phyloP scores from a whole-genome alignment of 2,888 invertebrate species.

The Carterocephalus palaemon region DNA sequence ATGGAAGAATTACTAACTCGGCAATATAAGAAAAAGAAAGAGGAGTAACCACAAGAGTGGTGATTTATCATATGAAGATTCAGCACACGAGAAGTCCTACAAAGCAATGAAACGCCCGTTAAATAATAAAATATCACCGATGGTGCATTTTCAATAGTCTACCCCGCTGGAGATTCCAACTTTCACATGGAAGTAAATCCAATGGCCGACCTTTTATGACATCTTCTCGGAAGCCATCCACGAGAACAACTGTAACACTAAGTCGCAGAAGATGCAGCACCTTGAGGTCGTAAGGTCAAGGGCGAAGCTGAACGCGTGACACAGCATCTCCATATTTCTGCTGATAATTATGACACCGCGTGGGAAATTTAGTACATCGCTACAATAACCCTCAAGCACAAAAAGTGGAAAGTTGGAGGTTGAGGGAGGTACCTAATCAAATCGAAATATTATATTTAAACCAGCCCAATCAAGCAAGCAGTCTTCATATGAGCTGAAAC shows the following conservation, averaged over 20 bases:
- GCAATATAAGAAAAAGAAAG: no score
- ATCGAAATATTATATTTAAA: conserved; percentile 1
- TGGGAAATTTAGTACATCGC: neutral
- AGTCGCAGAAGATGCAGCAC: conserved; percentile 11
- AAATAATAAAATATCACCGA: no score
- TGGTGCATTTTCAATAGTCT: no score
- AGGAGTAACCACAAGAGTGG: no score
- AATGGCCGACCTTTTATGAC: no score
- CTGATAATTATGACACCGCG: conserved; percentile 8
- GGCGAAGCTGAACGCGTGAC: conserved; percentile 5
- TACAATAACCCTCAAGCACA: conserved; percentile 2
- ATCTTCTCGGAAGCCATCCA: conserved; percentile 7
- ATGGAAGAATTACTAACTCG: no score
- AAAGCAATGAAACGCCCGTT: no score
- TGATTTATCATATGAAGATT: no score
- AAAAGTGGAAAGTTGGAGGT: no score
- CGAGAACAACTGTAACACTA: neutral
- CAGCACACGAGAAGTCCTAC: no score
- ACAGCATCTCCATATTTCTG: conserved; percentile 5
- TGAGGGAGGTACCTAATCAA: neutral
- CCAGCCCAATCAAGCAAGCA: neutral
- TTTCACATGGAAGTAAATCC: no score
- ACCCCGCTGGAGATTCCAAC: no score
- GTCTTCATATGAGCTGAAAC: neutral
- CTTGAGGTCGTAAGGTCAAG: conserved; percentile 3